These are phyloP conservation scores for Orgyia antiqua DNA, from an alignment of 2,888 invertebrate genomes.

Conservation along the genomic window DNA sequence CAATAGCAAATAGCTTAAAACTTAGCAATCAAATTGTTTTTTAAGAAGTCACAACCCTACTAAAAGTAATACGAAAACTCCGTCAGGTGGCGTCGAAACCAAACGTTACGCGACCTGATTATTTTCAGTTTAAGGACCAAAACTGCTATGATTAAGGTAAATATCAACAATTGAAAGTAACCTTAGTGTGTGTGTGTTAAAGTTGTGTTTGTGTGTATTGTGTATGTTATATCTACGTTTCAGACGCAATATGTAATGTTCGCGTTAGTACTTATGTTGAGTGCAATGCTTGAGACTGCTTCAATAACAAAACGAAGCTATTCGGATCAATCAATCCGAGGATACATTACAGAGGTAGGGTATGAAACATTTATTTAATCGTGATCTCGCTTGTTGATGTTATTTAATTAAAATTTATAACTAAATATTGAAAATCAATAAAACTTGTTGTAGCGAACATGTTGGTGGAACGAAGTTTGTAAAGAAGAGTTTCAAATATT, in stretches of 20 bases:
- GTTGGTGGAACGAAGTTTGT: conserved; percentile 96
- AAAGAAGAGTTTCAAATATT: conserved; percentile 93
- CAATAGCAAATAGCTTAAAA: no score
- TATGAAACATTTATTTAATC: conserved; percentile 2
- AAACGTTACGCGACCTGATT: conserved; percentile 38
- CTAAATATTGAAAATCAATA: conserved; percentile 7
- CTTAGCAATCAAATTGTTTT: no score
- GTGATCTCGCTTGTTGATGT: no score
- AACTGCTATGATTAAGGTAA: conserved; percentile 69
- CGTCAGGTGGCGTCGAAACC: conserved; percentile 50
- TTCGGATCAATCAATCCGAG: conserved; percentile 88
- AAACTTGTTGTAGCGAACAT: conserved; percentile 83
- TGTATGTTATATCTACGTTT: conserved; percentile 31
- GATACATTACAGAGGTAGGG: conserved; percentile 89
- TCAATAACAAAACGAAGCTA: conserved; percentile 82
- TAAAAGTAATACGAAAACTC: conserved; percentile 30
- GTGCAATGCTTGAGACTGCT: conserved; percentile 47
- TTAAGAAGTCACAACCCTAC: conserved; percentile 32
- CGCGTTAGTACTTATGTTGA: conserved; percentile 49
- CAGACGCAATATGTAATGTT: conserved; percentile 60
- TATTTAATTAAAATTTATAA: background rate
- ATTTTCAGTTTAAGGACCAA: conserved; percentile 44
- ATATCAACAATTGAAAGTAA: conserved; percentile 14
- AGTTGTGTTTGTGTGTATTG: conserved; percentile 28
- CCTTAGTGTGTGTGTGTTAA: conserved; percentile 21